These are phyloP conservation scores for Zhuqinia jingwanae DNA, from an alignment of 2,888 invertebrate species.

Conservation along the genomic window DNA sequence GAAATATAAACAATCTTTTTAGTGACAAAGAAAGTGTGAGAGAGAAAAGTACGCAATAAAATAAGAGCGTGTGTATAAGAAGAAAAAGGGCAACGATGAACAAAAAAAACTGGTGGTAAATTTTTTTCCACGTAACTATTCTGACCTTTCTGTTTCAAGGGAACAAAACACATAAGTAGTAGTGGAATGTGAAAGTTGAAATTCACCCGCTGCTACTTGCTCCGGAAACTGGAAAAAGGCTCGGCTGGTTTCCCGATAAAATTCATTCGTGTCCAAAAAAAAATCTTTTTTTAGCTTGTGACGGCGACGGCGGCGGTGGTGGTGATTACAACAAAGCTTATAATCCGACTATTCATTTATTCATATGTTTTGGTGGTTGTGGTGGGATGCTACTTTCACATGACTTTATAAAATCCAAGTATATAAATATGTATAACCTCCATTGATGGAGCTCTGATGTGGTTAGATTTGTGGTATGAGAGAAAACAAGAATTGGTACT, in stretches of 20 bases:
- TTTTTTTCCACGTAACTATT: constrained; percentile 36
- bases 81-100: constrained; percentile 30
- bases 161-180: too few relatives aligned
- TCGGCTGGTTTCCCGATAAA: constrained; percentile 59
- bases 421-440: too few relatives aligned
- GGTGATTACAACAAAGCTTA: not conserved
- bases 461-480: too few relatives aligned
- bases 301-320: too few relatives aligned
- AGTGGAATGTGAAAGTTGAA: constrained; percentile 39
- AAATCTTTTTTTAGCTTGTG: not conserved
- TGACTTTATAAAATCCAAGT: too few relatives aligned
- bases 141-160: not conserved
- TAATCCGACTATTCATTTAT: constrained; percentile 12
- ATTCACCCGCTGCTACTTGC: constrained; percentile 53
- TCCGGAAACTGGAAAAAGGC: constrained; percentile 51
- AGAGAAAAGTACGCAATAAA: not conserved
- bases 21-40: not conserved
- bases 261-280: constrained; percentile 35
- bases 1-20: constrained; percentile 45
- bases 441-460: too few relatives aligned
- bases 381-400: too few relatives aligned
- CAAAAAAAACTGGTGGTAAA: constrained; percentile 23
- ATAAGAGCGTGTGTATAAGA: not conserved
- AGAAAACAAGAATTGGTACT: not conserved
- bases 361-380: not conserved